A percentile compares a stretch with the other conserved stretches of the same genome.
phyloP scores from a whole-genome alignment of 2,113 vertebrate genomes.

The Orthonyx spaldingii region DNA sequence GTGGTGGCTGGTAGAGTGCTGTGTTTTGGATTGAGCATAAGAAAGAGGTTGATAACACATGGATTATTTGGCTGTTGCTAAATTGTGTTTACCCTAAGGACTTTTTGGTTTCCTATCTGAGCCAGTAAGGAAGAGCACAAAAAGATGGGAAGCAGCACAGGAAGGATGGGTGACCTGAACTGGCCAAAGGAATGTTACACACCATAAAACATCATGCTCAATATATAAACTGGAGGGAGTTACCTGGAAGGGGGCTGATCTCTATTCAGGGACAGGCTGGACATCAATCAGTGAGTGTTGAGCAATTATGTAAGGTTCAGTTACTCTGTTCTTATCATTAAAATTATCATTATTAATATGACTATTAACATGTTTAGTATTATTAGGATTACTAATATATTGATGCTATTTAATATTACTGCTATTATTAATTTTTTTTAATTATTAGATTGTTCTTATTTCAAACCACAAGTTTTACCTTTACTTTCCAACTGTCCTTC shows the following conservation, averaged over 20 bases:
- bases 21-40: not conserved
- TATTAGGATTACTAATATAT: too few species aligned
- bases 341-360: not conserved
- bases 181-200: too few species aligned
- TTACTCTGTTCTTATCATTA: too few species aligned
- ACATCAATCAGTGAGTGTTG: not conserved
- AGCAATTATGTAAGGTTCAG: not conserved
- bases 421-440: not conserved
- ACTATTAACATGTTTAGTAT: not conserved
- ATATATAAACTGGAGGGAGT: not conserved
- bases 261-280: too few species aligned
- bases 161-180: not conserved
- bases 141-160: not conserved
- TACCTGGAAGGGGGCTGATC: not conserved
- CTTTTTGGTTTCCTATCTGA: not conserved
- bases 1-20: not conserved
- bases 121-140: not conserved
- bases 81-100: not conserved
- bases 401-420: fast-evolving
- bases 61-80: not conserved
- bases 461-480: not conserved
- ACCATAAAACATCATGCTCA: fast-evolving
- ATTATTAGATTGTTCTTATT: not conserved
- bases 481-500: not conserved
- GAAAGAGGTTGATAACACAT: not conserved